Evolutionary conservation across 2,888 invertebrate genomes (phyloP).

Genomic region (Nephrotoma appendiculata): DNA sequence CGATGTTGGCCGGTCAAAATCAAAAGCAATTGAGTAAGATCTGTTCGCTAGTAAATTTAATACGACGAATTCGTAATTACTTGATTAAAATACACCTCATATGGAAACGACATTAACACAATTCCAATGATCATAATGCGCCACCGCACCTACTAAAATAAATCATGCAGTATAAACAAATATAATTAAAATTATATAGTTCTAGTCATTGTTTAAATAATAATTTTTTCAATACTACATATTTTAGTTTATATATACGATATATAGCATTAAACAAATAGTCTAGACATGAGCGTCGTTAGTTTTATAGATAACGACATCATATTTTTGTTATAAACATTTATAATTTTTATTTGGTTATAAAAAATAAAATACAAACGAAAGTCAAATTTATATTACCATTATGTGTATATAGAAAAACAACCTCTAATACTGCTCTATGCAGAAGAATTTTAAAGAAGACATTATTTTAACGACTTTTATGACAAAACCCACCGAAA

Average conservation of each 20-base stretch:
- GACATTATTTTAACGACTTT: not conserved
- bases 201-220: not conserved
- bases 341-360: not conserved
- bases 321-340: not conserved
- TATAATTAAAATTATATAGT: not conserved
- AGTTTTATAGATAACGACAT: not conserved
- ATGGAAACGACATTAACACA: too few species aligned
- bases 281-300: not conserved
- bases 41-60: too few species aligned
- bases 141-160: not conserved
- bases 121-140: not conserved
- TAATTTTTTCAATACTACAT: not conserved
- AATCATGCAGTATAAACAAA: not conserved
- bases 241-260: not conserved
- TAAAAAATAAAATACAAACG: not conserved
- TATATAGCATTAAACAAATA: not conserved
- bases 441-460: not conserved
- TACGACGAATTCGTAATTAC: too few species aligned
- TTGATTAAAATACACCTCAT: too few species aligned
- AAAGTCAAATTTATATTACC: not conserved
- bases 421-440: not conserved
- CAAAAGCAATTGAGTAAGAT: too few species aligned
- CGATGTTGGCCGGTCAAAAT: too few species aligned
- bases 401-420: not conserved
- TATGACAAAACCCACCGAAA: not conserved